Evolutionary conservation across 2,888 invertebrate species (phyloP), one percentile per base, ranked within the genome.

Genomic region (Diabrotica balteata): DNA sequence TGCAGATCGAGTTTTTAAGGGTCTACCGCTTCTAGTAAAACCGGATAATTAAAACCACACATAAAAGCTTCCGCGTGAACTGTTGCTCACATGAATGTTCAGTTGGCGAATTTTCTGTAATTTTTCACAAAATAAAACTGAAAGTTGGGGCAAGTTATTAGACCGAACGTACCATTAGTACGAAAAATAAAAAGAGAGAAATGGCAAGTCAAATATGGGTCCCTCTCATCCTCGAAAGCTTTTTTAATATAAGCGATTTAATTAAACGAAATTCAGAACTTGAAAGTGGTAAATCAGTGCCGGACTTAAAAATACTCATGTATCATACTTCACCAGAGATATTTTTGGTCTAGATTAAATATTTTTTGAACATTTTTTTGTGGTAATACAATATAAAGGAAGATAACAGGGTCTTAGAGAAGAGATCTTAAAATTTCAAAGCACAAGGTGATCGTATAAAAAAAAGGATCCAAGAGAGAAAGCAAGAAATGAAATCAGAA

Each of bases 241-340:
- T 59, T 68, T 68, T 61, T 49, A 60, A 64, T 64, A 64, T 57
- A 57, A 57, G 52, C 45, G 52, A 61, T 58, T 62, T 64, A 65
- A 68, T 68, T 65, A 58, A 61, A 68, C 49, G 51, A 64, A 7
- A 60, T 53, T 58, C 63, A 32, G 58, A 46, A 47, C 52, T 65
- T 11, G 9, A 51, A 52, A 51, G 47, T 52, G n/a, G 43, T 32
- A 54, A 65, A 65, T 65, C 49, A 49, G 50, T 54, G 45, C n/a
- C n/a, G n/a, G 43, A 44, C 54, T 11, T 17, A 42, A 9, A 64
- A 47, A 32, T 32, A 32, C 32, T 32, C 32, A 32, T 32, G 32
- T 32, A 5, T 32, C 32, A 32, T 32, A 32, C 4, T 4, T 32
- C 32, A 1, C 1, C 32, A 32, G 4, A 4, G 0, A 32, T 32